phyloP scores from a whole-genome alignment of 2,113 vertebrate genomes.

The Oreochromis niloticus region DNA sequence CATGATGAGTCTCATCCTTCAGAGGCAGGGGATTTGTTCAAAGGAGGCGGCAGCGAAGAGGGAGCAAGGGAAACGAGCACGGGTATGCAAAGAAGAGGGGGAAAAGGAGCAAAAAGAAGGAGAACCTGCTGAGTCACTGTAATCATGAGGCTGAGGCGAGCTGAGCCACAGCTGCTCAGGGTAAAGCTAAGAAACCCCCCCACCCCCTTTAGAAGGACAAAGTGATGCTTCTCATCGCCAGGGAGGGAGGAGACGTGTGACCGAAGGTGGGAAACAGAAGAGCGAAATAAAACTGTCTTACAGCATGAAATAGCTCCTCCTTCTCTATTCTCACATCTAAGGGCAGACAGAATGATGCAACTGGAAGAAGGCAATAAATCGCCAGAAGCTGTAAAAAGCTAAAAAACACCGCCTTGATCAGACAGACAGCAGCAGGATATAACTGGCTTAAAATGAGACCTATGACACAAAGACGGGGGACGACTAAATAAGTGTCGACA shows the following conservation, averaged over 20 bases:
- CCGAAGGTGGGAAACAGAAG: slow-evolving; percentile 2
- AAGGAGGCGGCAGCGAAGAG: background rate
- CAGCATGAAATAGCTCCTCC: slow-evolving; percentile 11
- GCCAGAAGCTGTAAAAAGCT: background rate
- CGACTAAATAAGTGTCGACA: background rate
- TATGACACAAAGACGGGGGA: background rate
- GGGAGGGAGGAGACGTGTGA: background rate
- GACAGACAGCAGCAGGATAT: background rate
- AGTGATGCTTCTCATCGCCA: slow-evolving; percentile 3
- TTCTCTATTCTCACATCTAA: background rate
- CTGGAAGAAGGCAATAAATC: slow-evolving; percentile 14
- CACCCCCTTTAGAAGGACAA: slow-evolving; percentile 55
- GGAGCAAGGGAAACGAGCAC: background rate
- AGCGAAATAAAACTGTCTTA: slow-evolving; percentile 15
- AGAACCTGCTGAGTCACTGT: slow-evolving; percentile 71
- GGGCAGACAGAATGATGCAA: slow-evolving; percentile 39
- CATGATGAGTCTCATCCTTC: slow-evolving; percentile 27
- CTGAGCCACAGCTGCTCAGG: slow-evolving; percentile 22
- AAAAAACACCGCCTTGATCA: slow-evolving; percentile 5
- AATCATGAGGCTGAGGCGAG: slow-evolving; percentile 34
- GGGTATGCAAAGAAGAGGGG: slow-evolving; percentile 22
- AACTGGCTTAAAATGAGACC: background rate
- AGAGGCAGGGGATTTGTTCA: slow-evolving; percentile 35
- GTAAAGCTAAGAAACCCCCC: slow-evolving; percentile 21
- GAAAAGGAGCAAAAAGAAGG: background rate